phyloP scores from a whole-genome alignment of 2,113 vertebrate species.

The Cettia cetti region DNA sequence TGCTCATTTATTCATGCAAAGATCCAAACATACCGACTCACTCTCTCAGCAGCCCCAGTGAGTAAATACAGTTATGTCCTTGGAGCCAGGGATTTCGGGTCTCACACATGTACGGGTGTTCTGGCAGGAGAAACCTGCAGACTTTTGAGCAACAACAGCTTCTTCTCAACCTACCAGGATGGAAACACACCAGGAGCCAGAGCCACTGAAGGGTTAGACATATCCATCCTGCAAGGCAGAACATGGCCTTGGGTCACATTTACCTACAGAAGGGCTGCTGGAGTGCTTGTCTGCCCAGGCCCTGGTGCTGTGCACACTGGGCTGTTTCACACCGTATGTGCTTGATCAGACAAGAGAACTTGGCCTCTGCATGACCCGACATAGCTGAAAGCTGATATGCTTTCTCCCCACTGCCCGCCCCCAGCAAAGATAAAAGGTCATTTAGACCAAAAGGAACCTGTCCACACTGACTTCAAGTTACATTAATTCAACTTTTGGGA shows the following conservation, averaged over 20 bases:
- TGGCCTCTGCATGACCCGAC: conserved; percentile 17
- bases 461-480: neutral
- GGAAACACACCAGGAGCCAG: neutral
- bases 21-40: conserved; percentile 27
- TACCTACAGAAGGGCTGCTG: neutral
- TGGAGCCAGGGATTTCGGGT: neutral
- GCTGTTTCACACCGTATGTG: neutral
- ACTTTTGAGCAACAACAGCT: neutral
- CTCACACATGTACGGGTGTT: neutral
- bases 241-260: neutral
- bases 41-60: neutral
- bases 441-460: conserved; percentile 11
- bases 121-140: neutral
- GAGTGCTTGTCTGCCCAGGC: neutral
- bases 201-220: neutral
- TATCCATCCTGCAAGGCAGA: neutral
- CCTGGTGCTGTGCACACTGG: neutral
- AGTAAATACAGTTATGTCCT: neutral
- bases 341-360: conserved; percentile 39
- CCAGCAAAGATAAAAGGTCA: conserved; percentile 28
- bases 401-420: conserved; percentile 19
- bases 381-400: conserved; percentile 26
- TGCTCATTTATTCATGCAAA: conserved; percentile 16
- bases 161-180: neutral
- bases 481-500: conserved; percentile 1